Conservation (phyloP, 2,113 vertebrate genomes). For the Hippocampus comes region DNA sequence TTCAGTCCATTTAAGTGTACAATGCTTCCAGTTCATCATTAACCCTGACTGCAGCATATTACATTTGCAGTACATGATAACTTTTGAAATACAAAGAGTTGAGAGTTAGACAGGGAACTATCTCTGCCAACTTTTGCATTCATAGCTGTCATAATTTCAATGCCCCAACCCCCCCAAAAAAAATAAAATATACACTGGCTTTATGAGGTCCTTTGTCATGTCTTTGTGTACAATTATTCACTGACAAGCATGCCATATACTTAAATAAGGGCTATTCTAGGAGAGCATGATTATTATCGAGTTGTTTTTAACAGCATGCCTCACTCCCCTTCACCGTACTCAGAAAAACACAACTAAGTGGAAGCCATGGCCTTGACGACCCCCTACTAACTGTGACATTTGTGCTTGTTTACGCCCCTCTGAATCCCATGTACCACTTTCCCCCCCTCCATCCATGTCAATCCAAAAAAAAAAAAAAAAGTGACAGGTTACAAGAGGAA, state of each 20-base stretch:
- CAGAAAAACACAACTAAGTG: constrained; percentile 65
- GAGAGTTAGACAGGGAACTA: constrained; percentile 58
- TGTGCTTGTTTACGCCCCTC: constrained; percentile 59
- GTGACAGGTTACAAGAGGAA: constrained; percentile 65
- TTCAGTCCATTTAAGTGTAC: not conserved
- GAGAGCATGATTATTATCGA: constrained; percentile 72
- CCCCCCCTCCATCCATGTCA: constrained; percentile 27
- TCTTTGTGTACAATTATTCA: constrained; percentile 73
- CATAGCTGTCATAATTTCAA: constrained; percentile 68
- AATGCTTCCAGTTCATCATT: not conserved
- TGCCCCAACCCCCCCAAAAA: constrained; percentile 32
- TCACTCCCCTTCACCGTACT: constrained; percentile 65
- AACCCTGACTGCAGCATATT: not conserved
- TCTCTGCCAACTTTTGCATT: constrained; percentile 63
- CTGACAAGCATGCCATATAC: constrained; percentile 64
- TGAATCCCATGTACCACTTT: constrained; percentile 18
- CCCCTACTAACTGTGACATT: constrained; percentile 64
- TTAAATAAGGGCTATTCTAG: constrained; percentile 71
- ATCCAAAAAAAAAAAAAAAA: constrained; percentile 23
- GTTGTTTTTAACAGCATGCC: constrained; percentile 74
- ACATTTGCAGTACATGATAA: constrained; percentile 3
- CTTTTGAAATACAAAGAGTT: constrained; percentile 52
- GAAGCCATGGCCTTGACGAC: constrained; percentile 38
- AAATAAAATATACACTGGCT: constrained; percentile 60
- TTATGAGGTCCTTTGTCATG: constrained; percentile 63